Evolutionary conservation across 2,113 vertebrate genomes (phyloP).

Genomic region (Hucho hucho): DNA sequence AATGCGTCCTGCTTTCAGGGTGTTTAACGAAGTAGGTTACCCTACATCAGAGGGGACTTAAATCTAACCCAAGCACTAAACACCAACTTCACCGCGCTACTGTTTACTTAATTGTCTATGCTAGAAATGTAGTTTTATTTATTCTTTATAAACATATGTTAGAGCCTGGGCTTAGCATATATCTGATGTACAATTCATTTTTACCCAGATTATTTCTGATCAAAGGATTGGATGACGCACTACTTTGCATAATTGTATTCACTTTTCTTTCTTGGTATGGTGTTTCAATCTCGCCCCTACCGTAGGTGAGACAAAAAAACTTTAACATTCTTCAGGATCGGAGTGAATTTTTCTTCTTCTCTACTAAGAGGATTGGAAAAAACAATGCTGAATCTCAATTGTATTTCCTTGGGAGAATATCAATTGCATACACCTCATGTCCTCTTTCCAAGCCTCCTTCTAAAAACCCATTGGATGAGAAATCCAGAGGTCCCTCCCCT

Average conservation of each 20-base stretch:
- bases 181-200: background rate
- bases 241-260: background rate
- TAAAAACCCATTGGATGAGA: no score
- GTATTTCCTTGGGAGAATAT: background rate
- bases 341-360: slow-evolving; percentile 22
- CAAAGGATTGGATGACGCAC: background rate
- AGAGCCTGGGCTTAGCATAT: background rate
- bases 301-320: slow-evolving; percentile 17
- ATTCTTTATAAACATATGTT: background rate
- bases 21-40: background rate
- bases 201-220: background rate
- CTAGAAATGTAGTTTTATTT: background rate
- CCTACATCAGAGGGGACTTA: background rate
- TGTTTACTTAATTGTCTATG: slow-evolving; percentile 13
- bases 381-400: background rate
- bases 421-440: no score
- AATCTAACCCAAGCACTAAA: background rate
- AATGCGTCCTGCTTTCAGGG: no score
- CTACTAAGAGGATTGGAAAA: slow-evolving; percentile 33
- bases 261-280: background rate
- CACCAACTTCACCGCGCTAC: background rate
- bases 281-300: slow-evolving; percentile 20
- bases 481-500: no score
- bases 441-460: no score
- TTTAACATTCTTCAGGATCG: slow-evolving; percentile 47